Evolutionary conservation across 1,140 invertebrate genomes (phyloP), one percentile per base, ranked within the genome.

Genomic region (Papilio helenus): DNA sequence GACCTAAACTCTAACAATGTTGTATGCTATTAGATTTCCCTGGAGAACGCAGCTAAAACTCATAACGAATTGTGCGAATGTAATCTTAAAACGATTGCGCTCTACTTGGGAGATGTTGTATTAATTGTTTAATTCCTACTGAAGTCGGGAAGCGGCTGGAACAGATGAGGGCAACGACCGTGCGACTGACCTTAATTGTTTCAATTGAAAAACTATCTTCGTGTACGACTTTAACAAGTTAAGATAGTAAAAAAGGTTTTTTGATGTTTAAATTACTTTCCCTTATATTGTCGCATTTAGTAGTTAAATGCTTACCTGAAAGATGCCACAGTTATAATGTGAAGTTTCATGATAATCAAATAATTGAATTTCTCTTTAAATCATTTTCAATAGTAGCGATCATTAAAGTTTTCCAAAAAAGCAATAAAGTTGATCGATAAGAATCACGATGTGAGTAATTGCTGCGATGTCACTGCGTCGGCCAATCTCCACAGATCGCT

Each of bases 151-250:
- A 83, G 61, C 72, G 81, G 58, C 72, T 58, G 74, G 84, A 84
- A 82, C 74, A 29, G 39, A 16, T 23, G 76, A 58, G 73, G 73
- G 34, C 72, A 72, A 73, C 79, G 76, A 79, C 82, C 84, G 90
- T 81, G 84, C 90, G 82, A 88, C 79, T 93, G 87, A 92, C 92
- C 92, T 90, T 88, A 94, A 94, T 94, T 92, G 92, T 84, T 89
- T 92, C 86, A 94, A 94, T 94, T 94, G 92, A 92, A 91, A 92
- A 93, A 92, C 82, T 83, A 84, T 82, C 74, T 61, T 79, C 3
- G 42, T 26, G 74, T 10, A 26, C 29, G 51, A 61, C n/a, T 42
- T 20, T 77, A 65, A 12, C 8, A 49, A 55, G 18, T 39, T 58
- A 55, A 49, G 44, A 46, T 49, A 29, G 16, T 18, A n/a, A 49